These are phyloP conservation scores for Armadillidium nasatum DNA, from an alignment of 1,140 invertebrate genomes.

Conservation along the genomic window DNA sequence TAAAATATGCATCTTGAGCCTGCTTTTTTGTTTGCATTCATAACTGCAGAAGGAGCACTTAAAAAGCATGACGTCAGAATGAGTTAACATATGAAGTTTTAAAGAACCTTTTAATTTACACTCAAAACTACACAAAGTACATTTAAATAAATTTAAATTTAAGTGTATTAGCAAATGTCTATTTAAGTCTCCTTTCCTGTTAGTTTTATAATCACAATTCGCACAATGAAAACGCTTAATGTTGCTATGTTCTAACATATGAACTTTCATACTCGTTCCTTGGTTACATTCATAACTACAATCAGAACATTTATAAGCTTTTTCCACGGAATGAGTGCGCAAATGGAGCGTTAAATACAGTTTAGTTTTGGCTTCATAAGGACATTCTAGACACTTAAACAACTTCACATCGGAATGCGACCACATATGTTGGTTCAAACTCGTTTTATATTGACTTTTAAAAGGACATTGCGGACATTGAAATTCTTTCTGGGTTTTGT, in stretches of 20 bases:
- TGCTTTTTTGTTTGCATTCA: not conserved
- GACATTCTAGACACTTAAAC: not conserved
- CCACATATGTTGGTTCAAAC: no score
- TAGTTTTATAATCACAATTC: not conserved
- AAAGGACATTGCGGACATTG: no score
- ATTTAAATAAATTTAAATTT: not conserved
- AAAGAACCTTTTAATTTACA: not conserved
- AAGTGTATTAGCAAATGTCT: not conserved
- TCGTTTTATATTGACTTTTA: no score
- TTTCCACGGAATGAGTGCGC: not conserved
- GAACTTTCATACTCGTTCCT: not conserved
- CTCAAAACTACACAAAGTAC: not conserved
- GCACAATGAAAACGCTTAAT: not conserved
- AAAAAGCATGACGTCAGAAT: not conserved
- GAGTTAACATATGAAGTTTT: not conserved
- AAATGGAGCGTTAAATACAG: not conserved
- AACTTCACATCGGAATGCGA: not conserved
- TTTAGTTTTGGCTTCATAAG: not conserved
- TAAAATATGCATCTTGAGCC: not conserved
- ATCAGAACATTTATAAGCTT: not conserved
- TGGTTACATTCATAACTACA: not conserved
- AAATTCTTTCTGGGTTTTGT: no score
- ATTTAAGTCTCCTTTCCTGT: not conserved
- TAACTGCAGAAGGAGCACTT: not conserved
- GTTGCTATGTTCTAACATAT: not conserved